Evolutionary conservation across 2,113 vertebrate species (phyloP).

Genomic region (Tricholaema leucomelas): DNA sequence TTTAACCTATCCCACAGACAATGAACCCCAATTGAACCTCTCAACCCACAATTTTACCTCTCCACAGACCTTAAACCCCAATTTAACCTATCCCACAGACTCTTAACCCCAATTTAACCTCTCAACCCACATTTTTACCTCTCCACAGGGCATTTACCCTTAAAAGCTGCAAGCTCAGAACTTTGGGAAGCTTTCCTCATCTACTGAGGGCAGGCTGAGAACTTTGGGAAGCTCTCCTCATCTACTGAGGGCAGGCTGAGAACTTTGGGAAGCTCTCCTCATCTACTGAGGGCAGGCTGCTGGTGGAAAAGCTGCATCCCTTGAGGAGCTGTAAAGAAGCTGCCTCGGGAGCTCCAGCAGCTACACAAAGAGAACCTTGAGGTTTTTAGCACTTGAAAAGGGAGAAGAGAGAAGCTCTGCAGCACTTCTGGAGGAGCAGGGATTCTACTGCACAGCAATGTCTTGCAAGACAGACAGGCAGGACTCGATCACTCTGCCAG

Average conservation of each 20-base stretch:
- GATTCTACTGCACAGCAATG: slow-evolving; percentile 38
- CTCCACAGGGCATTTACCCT: not conserved
- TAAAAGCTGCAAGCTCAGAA: slow-evolving; percentile 20
- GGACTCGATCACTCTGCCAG: slow-evolving; percentile 17
- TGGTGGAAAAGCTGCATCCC: not conserved
- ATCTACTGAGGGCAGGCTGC: fast-evolving
- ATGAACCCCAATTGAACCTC: no score
- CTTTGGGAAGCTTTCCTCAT: no score
- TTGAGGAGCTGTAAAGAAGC: not conserved
- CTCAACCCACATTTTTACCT: no score
- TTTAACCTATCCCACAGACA: no score
- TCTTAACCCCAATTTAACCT: no score
- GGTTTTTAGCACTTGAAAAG: not conserved
- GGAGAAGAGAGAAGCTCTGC: not conserved
- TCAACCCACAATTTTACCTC: no score
- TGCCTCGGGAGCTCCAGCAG: not conserved
- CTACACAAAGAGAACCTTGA: not conserved
- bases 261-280: not conserved
- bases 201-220: not conserved
- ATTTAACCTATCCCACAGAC: no score
- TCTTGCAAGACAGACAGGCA: not conserved
- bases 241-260: not conserved
- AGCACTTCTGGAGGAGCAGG: not conserved
- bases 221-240: no score
- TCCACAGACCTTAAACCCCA: no score